Percentiles rank a stretch among this genome's conserved stretches.
Conservation (phyloP, 2,888 invertebrate species). For the Synergus umbraculus region DNA sequence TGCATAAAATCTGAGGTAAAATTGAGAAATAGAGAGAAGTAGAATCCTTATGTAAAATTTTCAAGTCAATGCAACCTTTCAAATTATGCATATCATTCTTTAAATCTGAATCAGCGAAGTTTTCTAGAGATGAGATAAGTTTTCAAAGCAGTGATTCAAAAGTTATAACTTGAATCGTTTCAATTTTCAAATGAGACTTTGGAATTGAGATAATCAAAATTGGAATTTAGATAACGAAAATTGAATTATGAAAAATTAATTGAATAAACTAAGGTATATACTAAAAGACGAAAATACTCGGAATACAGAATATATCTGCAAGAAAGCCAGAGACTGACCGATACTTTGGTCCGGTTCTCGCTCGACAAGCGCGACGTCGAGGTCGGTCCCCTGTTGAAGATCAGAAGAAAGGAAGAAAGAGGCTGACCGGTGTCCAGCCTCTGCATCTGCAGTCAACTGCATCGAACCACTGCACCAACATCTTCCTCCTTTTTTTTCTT, state of each 20-base stretch:
- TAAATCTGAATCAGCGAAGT: no score
- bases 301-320: slow-evolving; percentile 17
- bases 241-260: not conserved
- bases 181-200: no score
- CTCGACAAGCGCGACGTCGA: slow-evolving; percentile 60
- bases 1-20: not conserved
- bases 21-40: not conserved
- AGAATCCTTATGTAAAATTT: not conserved
- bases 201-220: no score
- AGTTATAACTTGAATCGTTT: no score
- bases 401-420: slow-evolving; percentile 52
- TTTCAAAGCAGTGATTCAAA: no score
- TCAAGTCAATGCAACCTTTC: not conserved
- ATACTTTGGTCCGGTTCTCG: slow-evolving; percentile 60
- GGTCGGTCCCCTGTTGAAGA: slow-evolving; percentile 68
- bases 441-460: slow-evolving; percentile 56
- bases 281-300: not conserved
- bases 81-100: no score
- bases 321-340: slow-evolving; percentile 12
- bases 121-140: no score
- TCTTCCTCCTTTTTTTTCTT: slow-evolving; percentile 47
- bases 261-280: not conserved
- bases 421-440: slow-evolving; percentile 60
- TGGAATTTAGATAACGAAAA: no score
- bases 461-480: slow-evolving; percentile 36